Evolutionary conservation across 2,888 invertebrate species (phyloP), one percentile per base, ranked within the genome.

Genomic region (Pinctada fucata): DNA sequence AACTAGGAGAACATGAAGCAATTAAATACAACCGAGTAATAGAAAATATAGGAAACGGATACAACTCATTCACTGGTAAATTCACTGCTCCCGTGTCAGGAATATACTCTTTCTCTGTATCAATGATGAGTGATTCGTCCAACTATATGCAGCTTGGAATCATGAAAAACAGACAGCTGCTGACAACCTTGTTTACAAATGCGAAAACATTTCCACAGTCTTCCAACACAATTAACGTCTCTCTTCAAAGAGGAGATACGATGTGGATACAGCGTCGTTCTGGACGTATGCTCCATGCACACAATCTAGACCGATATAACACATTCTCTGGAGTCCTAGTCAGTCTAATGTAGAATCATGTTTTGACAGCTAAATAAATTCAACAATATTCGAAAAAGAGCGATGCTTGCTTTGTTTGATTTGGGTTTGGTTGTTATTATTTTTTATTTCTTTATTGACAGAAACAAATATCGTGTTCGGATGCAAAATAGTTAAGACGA

Each of bases 1-100:
- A 31, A 31, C 31, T 31, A 31, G 52, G 45, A 2, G 71, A 1
- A 1, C 3, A 52, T 8, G 71, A 2, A 4, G 45, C 51, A 8
- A 45, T 72, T 0, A 72, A 45, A 58, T 72, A 52, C 58, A 58
- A 72, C 51, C 58, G 13, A 10, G 71, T 72, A 13, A 8, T 72
- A 10, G 58, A 51, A 2, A 72, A 72, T 10, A 47, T n/a, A 47
- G 71, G 71, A 6, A 51, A 51, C 8, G 52, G 52, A 3, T 72
- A 72, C 31, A n/a, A 72, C 4, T 45, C 45, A 16, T 4, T 13
- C 2, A 16, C 51, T 2, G 71, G 71, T 4, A 8, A 48, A 8
- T 70, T 70, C 4, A 70, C 71, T 31, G 71, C 71, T 4, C 71
- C 71, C 3, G 4, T 50, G 10, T 2, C n/a, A 13, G 52, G 71